A percentile compares a stretch with the other conserved stretches of the same genome.
phyloP scores from a whole-genome alignment of 1,140 invertebrate species.

The Euglossa dilemma region DNA sequence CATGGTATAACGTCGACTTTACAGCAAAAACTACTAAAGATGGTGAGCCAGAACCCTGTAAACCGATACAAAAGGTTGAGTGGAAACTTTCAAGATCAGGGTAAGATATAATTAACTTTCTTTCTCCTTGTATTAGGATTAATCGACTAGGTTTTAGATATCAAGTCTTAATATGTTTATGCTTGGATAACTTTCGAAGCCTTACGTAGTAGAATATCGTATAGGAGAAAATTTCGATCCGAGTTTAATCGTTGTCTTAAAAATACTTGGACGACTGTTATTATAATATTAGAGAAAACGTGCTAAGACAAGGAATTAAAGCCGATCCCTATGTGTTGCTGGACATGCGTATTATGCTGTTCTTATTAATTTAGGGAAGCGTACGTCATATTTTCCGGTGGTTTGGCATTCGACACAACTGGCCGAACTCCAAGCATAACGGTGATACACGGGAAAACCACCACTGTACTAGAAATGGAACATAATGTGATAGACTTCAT shows the following conservation, averaged over 20 bases:
- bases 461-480: conserved; percentile 99
- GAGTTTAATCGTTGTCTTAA: too few relatives aligned
- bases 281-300: too few relatives aligned
- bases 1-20: conserved; percentile 61
- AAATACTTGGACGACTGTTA: too few relatives aligned
- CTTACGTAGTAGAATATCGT: too few relatives aligned
- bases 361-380: conserved; percentile 86
- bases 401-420: conserved; percentile 94
- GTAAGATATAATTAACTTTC: conserved; percentile 84
- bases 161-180: neutral
- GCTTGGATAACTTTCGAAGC: neutral
- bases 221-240: too few relatives aligned
- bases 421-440: conserved; percentile 97
- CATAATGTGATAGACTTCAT: conserved; percentile 99
- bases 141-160: too few relatives aligned
- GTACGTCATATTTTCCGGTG: conserved; percentile 97
- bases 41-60: conserved; percentile 93
- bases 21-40: conserved; percentile 94
- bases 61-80: conserved; percentile 96
- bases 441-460: conserved; percentile 96
- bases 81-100: conserved; percentile 95
- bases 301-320: too few relatives aligned
- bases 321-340: too few relatives aligned
- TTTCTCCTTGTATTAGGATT: neutral
- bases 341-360: neutral